These are phyloP conservation scores for Heliothis virescens DNA, from an alignment of 1,140 invertebrate genomes.

Conservation along the genomic window DNA sequence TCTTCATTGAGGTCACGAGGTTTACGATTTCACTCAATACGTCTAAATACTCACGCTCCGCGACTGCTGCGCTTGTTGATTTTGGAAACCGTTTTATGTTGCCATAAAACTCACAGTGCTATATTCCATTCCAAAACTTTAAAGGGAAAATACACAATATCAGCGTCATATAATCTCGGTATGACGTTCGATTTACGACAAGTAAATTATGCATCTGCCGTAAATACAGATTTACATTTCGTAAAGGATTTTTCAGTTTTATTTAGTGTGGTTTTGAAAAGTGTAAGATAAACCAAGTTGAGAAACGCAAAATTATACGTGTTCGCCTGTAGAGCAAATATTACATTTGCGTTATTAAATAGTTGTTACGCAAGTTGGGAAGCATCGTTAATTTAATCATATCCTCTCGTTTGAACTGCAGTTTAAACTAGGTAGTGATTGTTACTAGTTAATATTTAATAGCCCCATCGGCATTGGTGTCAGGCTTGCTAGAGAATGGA, in stretches of 20 bases:
- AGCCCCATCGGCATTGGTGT: slow-evolving; percentile 75
- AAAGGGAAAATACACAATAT: slow-evolving; percentile 47
- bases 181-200: slow-evolving; percentile 68
- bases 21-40: slow-evolving; percentile 74
- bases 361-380: slow-evolving; percentile 24
- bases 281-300: neutral
- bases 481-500: slow-evolving; percentile 74
- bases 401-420: slow-evolving; percentile 36
- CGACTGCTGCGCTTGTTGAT: slow-evolving; percentile 62
- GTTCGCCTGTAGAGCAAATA: slow-evolving; percentile 25
- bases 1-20: slow-evolving; percentile 70
- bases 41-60: slow-evolving; percentile 59
- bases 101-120: slow-evolving; percentile 55
- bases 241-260: slow-evolving; percentile 37
- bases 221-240: slow-evolving; percentile 69
- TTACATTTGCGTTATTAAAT: slow-evolving; percentile 45
- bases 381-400: slow-evolving; percentile 47
- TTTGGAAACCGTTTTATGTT: slow-evolving; percentile 64
- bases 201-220: slow-evolving; percentile 72
- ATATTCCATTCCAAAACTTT: slow-evolving; percentile 55
- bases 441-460: slow-evolving; percentile 74
- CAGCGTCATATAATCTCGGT: slow-evolving; percentile 34
- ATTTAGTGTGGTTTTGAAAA: slow-evolving; percentile 14
- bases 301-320: slow-evolving; percentile 28
- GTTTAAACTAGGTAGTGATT: slow-evolving; percentile 62